phyloP scores from a whole-genome alignment of 1,140 invertebrate genomes.

The Planococcus citri region DNA sequence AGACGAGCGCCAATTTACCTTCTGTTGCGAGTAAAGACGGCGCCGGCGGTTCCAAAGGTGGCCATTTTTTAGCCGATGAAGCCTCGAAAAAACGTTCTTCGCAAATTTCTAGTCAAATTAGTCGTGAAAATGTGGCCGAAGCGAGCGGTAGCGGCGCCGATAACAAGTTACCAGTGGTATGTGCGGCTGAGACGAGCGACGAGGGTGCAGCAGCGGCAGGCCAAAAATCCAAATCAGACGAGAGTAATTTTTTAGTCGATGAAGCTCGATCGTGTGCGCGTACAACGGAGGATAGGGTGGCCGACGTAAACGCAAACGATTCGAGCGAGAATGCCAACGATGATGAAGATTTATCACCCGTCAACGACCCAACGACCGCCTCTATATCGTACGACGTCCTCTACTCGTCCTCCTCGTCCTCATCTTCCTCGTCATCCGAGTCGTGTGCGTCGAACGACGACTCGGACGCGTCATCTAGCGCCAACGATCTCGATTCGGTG shows the following conservation, averaged over 20 bases:
- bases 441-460: not conserved
- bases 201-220: too few relatives aligned
- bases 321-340: not conserved
- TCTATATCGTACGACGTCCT: not conserved
- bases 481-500: slow-evolving; percentile 30
- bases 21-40: slow-evolving; percentile 19
- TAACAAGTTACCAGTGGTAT: not conserved
- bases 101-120: slow-evolving; percentile 24
- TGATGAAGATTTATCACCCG: not conserved
- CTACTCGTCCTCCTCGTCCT: too few relatives aligned
- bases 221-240: not conserved
- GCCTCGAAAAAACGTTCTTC: slow-evolving; percentile 31
- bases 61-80: slow-evolving; percentile 33
- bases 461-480: not conserved
- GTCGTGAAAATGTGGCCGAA: too few relatives aligned
- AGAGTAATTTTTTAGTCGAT: not conserved
- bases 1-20: slow-evolving; percentile 12
- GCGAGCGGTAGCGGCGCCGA: not conserved
- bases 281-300: not conserved
- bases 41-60: not conserved
- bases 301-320: not conserved
- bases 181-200: too few relatives aligned
- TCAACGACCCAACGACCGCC: not conserved
- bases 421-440: too few relatives aligned
- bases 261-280: not conserved